Percentiles rank a stretch among this genome's conserved stretches.
Evolutionary conservation across 1,140 invertebrate genomes (phyloP).

Genomic region (Cotesia typhae): DNA sequence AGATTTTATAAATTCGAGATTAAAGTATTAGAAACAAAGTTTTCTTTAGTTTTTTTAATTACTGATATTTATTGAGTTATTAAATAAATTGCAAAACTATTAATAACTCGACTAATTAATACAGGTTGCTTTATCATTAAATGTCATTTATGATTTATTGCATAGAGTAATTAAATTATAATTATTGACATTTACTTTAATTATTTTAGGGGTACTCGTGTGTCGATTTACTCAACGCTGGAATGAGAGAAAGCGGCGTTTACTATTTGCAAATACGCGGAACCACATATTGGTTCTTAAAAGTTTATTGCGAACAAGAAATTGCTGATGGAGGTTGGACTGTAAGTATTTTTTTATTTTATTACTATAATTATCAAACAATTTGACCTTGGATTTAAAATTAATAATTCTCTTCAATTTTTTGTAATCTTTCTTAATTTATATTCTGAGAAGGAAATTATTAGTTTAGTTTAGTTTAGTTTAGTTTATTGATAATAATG

Average conservation of each 20-base stretch:
- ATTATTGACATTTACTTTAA: constrained; percentile 31
- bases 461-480: no score
- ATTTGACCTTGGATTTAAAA: no score
- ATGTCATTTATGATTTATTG: no score
- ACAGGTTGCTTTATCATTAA: no score
- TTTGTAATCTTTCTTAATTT: no score
- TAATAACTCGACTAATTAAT: neutral
- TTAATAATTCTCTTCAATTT: no score
- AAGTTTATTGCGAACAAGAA: constrained; percentile 92
- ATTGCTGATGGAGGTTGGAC: constrained; percentile 93
- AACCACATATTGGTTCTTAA: constrained; percentile 90
- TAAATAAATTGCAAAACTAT: constrained; percentile 32
- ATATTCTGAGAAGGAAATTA: no score
- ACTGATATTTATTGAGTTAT: constrained; percentile 24
- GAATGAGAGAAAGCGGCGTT: constrained; percentile 85
- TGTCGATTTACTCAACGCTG: constrained; percentile 81
- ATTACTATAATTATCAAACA: neutral
- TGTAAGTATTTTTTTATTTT: constrained; percentile 68
- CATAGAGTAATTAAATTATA: neutral
- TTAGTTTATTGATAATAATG: no score
- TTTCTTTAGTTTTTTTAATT: no score
- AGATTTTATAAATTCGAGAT: no score
- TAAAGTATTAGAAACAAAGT: no score
- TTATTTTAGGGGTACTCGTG: constrained; percentile 83
- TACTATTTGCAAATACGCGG: constrained; percentile 89